Conservation (phyloP, 2,888 invertebrate genomes). For the Oxyscelio sp. region DNA sequence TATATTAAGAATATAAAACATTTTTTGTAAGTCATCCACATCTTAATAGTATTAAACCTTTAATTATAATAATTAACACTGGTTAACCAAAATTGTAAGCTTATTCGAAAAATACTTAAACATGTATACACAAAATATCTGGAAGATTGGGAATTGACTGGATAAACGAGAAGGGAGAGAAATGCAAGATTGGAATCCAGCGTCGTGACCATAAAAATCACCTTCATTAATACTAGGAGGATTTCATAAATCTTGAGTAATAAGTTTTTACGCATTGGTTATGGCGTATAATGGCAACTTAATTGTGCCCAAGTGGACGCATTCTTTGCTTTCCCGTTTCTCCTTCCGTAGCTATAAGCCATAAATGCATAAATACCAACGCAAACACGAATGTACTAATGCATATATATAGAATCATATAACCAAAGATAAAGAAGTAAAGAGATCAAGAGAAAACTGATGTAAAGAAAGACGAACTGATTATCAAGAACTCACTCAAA, state of each 20-base stretch:
- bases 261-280: conserved; percentile 85
- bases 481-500: conserved; percentile 64
- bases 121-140: too few relatives aligned
- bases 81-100: too few relatives aligned
- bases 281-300: conserved; percentile 85
- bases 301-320: conserved; percentile 84
- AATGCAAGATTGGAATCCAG: conserved; percentile 71
- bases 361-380: conserved; percentile 83
- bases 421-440: conserved; percentile 8
- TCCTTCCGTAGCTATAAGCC: conserved; percentile 53
- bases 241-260: conserved; percentile 86
- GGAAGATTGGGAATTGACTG: conserved; percentile 15
- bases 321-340: conserved; percentile 50
- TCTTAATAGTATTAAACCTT: too few relatives aligned
- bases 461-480: conserved; percentile 14
- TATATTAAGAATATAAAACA: too few relatives aligned
- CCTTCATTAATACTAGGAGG: conserved; percentile 83
- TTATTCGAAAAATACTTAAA: too few relatives aligned
- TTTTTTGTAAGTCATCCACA: too few relatives aligned
- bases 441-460: conserved; percentile 13
- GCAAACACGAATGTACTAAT: conserved; percentile 84
- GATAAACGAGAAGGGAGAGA: conserved; percentile 29
- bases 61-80: too few relatives aligned
- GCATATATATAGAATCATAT: conserved; percentile 82
- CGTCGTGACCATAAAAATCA: conserved; percentile 78